These are phyloP conservation scores for Dolichotis patagonum DNA, from an alignment of 2,113 vertebrate species.

Conservation along the genomic window DNA sequence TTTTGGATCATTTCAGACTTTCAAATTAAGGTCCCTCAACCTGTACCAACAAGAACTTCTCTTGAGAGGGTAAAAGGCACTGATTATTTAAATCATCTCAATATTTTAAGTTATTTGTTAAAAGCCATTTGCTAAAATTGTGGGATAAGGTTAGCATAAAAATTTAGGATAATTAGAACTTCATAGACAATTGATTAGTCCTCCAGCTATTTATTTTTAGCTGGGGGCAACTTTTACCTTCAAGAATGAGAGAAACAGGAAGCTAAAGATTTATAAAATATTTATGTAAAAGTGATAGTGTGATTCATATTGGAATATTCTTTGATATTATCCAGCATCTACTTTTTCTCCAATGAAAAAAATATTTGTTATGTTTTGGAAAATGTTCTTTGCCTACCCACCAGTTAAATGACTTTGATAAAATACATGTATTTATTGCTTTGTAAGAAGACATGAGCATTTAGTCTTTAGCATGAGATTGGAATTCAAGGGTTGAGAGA, in stretches of 20 bases:
- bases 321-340: background rate
- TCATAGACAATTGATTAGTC: background rate
- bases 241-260: background rate
- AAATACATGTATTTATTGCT: background rate
- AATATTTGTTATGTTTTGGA: background rate
- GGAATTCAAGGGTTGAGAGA: slow-evolving; percentile 19
- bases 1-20: background rate
- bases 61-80: background rate
- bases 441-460: background rate
- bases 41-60: background rate
- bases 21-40: background rate
- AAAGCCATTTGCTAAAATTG: background rate
- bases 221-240: background rate
- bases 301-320: slow-evolving; percentile 29
- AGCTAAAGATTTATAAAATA: background rate
- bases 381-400: background rate
- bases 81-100: background rate
- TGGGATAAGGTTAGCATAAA: background rate
- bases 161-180: background rate
- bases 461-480: background rate
- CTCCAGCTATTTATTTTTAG: background rate
- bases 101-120: slow-evolving; percentile 3
- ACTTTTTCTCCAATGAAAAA: background rate
- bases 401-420: background rate
- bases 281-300: background rate